These are phyloP conservation scores for Pararge aegeria DNA, from an alignment of 1,140 invertebrate genomes.

Conservation along the genomic window DNA sequence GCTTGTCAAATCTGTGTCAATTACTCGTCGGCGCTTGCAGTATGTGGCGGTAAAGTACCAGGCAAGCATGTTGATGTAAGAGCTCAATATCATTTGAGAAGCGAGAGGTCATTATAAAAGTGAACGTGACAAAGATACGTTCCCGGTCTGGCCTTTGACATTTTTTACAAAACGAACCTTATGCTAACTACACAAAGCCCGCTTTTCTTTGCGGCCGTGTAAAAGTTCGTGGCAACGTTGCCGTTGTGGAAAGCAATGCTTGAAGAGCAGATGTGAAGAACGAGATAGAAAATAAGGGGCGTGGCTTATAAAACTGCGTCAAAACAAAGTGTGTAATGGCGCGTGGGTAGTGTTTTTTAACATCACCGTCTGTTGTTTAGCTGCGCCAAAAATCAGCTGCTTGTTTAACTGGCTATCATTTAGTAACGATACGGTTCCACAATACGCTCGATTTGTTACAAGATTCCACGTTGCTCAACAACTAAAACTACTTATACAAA, in stretches of 20 bases:
- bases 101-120: conserved; percentile 21
- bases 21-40: conserved; percentile 66
- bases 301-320: conserved; percentile 53
- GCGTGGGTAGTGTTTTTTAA: conserved; percentile 48
- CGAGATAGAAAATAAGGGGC: conserved; percentile 49
- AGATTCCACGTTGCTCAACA: background rate
- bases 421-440: background rate
- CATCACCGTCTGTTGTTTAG: conserved; percentile 42
- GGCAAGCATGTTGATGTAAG: conserved; percentile 50
- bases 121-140: conserved; percentile 19
- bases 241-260: conserved; percentile 5
- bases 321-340: conserved; percentile 38
- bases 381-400: conserved; percentile 71
- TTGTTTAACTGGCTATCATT: conserved; percentile 23
- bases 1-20: conserved; percentile 69
- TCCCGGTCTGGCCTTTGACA: conserved; percentile 15
- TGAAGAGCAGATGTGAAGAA: conserved; percentile 17
- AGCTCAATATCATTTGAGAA: conserved; percentile 21
- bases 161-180: conserved; percentile 34
- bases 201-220: conserved; percentile 26
- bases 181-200: conserved; percentile 24
- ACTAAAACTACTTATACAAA: conserved; percentile 3
- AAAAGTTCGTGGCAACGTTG: background rate
- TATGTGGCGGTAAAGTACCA: conserved; percentile 76
- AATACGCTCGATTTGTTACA: conserved; percentile 6